Evolutionary conservation across 35 echinoderm and acorn worm genomes (phyloP).

Genomic region (Strongylocentrotus purpuratus): DNA sequence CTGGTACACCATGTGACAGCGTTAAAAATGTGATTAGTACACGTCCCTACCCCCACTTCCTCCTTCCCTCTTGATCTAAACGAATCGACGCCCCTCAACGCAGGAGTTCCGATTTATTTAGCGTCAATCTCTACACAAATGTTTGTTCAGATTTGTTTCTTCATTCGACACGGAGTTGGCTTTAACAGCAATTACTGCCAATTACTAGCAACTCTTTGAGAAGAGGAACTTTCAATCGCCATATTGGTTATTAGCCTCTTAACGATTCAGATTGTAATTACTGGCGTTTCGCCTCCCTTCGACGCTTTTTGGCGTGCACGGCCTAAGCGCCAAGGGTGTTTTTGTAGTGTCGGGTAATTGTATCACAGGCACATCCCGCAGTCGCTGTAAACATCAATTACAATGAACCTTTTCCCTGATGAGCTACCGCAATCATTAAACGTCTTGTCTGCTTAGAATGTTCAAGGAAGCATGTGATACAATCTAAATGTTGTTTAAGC

Average conservation of each 20-base stretch:
- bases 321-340: neutral
- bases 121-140: neutral
- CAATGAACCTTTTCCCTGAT: neutral
- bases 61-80: too few relatives aligned
- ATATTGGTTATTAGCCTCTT: neutral
- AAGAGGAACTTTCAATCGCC: too few relatives aligned
- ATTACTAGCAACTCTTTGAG: neutral
- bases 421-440: neutral
- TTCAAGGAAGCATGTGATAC: neutral
- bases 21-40: too few relatives aligned
- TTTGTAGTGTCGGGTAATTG: neutral
- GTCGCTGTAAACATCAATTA: neutral
- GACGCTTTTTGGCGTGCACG: neutral
- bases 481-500: neutral
- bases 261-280: neutral
- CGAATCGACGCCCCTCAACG: neutral
- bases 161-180: neutral
- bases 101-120: neutral
- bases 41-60: too few relatives aligned
- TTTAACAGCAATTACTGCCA: neutral
- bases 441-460: neutral
- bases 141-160: slow-evolving; percentile 11
- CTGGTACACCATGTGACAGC: too few relatives aligned
- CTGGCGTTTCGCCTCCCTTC: neutral
- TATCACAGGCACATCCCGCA: neutral